Base-by-base conservation (phyloP, 92 coral and sea anemone genomes). In the Heteractis magnifica region DNA sequence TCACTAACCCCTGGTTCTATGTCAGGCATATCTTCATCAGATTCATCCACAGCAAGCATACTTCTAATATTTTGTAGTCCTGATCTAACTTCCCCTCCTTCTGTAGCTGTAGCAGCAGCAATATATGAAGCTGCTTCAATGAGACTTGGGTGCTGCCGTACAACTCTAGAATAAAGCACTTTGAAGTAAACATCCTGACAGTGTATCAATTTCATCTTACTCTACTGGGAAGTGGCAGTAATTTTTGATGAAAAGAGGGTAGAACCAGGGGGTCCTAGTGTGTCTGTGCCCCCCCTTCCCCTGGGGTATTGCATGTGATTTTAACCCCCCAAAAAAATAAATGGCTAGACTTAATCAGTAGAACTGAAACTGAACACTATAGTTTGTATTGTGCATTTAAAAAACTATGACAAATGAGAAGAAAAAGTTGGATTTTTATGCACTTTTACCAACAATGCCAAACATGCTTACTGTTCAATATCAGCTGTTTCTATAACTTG, bases 41-140 rank as follows among this genome's bases (percentile, higher is more conserved):
- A 77, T 75, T 85, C 92, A 83, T 90, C 86, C 53, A 65, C 90
- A 73, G 72, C 84, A 50, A 82, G 75, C 6, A 80, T 81, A 56
- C 80, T 77, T 72, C 86, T 70, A 26, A 81, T 59, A 13, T 34
- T 26, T 53, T 48, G 80, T 44, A 23, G 53, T 21, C 84, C 75
- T 34, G 86, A 79, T 10, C 72, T 55, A 13, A 88, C 87, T 58
- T 85, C 76, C 18, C 91, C 87, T 48, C 91, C 89, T 78, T 96
- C 99, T 82, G 91, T 96, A 13, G 98, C 91, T 70, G 95, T 86
- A 4, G 97, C 99, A 44, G 98, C 98, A 9, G 99, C 99, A 44
- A 96, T 84, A 75, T 96, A 94, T 0, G 99, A 94, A 12, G 99
- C 99, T 62, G 99, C 99, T 85, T 96, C 98, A 13, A 96, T 91